These are phyloP conservation scores for Drosophila malerkotliana DNA, from an alignment of 1,140 invertebrate genomes.

Conservation along the genomic window DNA sequence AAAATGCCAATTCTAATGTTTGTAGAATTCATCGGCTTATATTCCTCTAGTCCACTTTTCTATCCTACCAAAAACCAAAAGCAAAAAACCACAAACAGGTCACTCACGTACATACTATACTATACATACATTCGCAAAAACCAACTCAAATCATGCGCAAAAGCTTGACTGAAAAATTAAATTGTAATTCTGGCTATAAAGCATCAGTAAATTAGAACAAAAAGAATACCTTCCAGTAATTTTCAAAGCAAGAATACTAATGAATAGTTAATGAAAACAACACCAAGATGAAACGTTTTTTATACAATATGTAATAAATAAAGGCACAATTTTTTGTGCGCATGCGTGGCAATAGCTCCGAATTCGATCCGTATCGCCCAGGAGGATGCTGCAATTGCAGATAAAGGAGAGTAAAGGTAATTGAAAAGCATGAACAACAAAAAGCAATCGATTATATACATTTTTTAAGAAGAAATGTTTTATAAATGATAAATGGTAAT, in stretches of 20 bases:
- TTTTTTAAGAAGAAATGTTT: slow-evolving; percentile 79
- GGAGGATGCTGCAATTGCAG: slow-evolving; percentile 13
- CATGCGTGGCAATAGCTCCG: slow-evolving; percentile 7
- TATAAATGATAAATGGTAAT: slow-evolving; percentile 58
- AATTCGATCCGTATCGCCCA: slow-evolving; percentile 14
- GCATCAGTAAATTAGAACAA: slow-evolving; percentile 53
- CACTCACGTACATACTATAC: background rate
- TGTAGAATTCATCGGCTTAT: slow-evolving; percentile 47
- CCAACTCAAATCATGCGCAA: slow-evolving; percentile 52
- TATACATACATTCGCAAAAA: background rate
- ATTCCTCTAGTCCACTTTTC: slow-evolving; percentile 29
- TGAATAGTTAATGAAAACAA: slow-evolving; percentile 50
- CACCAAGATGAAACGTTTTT: slow-evolving; percentile 66
- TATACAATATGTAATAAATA: slow-evolving; percentile 50
- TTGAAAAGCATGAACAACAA: slow-evolving; percentile 61
- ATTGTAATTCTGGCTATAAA: slow-evolving; percentile 57
- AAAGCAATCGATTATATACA: slow-evolving; percentile 80
- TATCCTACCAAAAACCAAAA: slow-evolving; percentile 15
- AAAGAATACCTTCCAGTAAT: slow-evolving; percentile 63
- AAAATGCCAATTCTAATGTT: slow-evolving; percentile 35
- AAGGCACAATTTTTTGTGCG: slow-evolving; percentile 61
- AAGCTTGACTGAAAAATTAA: slow-evolving; percentile 74
- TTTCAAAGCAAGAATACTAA: slow-evolving; percentile 43
- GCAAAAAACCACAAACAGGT: background rate
- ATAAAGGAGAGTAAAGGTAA: slow-evolving; percentile 4